phyloP scores from a whole-genome alignment of 2,113 vertebrate genomes.

The Onychostruthus taczanowskii region DNA sequence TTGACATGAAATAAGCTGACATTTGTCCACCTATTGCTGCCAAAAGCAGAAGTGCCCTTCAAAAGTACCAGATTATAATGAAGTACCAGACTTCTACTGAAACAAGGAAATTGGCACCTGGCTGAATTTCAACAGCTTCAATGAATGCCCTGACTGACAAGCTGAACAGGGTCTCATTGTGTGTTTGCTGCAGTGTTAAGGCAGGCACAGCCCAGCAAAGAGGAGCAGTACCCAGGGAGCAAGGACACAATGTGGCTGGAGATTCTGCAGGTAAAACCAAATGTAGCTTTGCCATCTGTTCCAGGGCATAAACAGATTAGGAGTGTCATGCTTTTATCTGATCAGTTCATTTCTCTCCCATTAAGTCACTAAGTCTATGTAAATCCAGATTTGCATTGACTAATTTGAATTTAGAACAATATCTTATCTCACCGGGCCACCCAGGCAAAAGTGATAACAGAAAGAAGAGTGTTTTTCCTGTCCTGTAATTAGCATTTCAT shows the following conservation, averaged over 20 bases:
- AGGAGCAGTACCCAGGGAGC: background rate
- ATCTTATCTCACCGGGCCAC: slow-evolving; percentile 1
- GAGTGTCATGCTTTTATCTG: slow-evolving; percentile 9
- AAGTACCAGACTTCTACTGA: background rate
- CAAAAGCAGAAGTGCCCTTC: slow-evolving; percentile 8
- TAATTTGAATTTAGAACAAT: slow-evolving; percentile 35
- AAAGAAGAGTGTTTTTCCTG: background rate
- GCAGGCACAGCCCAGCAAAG: background rate
- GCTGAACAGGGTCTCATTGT: background rate
- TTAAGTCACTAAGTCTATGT: background rate
- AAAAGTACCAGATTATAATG: background rate
- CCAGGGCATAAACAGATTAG: slow-evolving; percentile 22
- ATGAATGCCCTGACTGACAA: background rate
- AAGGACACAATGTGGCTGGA: background rate
- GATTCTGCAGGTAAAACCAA: background rate
- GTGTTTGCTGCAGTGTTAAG: background rate
- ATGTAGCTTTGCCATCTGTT: background rate
- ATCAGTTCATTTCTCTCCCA: slow-evolving; percentile 29
- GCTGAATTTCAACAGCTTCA: background rate
- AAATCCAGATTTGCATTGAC: slow-evolving; percentile 6
- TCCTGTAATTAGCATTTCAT: slow-evolving; percentile 31
- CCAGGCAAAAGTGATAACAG: background rate
- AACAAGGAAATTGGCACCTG: background rate
- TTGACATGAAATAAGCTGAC: background rate
- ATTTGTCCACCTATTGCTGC: background rate